Evolutionary conservation across 1,140 invertebrate genomes (phyloP), one percentile per base, ranked within the genome.

Genomic region (Aricia agestis): DNA sequence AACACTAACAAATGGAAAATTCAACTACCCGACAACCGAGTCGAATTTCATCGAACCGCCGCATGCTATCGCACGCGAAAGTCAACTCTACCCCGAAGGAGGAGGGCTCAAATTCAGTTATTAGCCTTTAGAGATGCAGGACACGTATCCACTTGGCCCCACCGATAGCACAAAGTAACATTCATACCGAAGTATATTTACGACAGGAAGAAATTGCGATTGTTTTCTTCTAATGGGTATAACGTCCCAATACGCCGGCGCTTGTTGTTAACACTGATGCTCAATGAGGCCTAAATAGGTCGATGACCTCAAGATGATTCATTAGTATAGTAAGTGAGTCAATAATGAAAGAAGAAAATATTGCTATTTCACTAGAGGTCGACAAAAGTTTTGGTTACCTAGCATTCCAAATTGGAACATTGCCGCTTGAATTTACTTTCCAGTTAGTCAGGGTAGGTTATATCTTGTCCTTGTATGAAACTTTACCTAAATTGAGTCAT

Each of bases 191-290:
- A 87, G 82, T 84, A 84, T 88, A 87, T 89, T 90, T 89, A 90
- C 79, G 86, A 88, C 85, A 89, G 88, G 87, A 90, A 88, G 86
- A 87, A 88, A 90, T 89, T 90, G 87, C 86, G 75, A 90, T 88
- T 90, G 85, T 87, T 82, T 89, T 84, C 85, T 87, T 76, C 80
- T 85, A 89, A 90, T 89, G 84, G 84, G 83, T 86, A 90, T 90
- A 90, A 90, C 82, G 86, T 87, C 87, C 84, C 75, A 85, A 86
- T 87, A 87, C 77, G 78, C 77, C 59, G 79, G 74, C 77, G 77
- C 78, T 52, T 13, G 45, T 52, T 52, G 45, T 52, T 52, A 52
- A 15, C 45, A 52, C 45, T 52, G 36, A 13, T 52, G 45, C 13
- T 52, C 9, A 52, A 15, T 52, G 45, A 52, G 45, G 13, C 45